phyloP scores from a whole-genome alignment of 2,888 invertebrate species.

The Empis livida region DNA sequence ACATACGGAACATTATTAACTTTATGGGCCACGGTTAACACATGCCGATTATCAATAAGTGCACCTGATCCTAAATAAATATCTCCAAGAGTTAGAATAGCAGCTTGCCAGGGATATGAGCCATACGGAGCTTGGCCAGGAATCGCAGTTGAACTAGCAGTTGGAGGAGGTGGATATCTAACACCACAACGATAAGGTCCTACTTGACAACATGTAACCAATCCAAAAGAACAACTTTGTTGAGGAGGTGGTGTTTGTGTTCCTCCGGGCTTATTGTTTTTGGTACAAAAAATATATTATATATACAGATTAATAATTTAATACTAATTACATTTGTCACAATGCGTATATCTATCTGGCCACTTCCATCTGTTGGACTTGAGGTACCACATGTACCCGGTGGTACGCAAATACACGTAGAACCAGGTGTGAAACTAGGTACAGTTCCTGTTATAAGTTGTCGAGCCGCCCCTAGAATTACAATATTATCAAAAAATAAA shows the following conservation, averaged over 20 bases:
- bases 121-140: slow-evolving; percentile 50
- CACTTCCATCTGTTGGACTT: slow-evolving; percentile 38
- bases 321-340: slow-evolving; percentile 42
- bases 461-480: too few species aligned
- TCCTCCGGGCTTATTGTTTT: slow-evolving; percentile 12
- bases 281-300: slow-evolving; percentile 12
- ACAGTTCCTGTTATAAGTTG: too few species aligned
- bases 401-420: slow-evolving; percentile 27
- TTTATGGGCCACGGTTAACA: slow-evolving; percentile 63
- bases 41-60: slow-evolving; percentile 50
- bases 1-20: slow-evolving; percentile 46
- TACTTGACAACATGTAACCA: slow-evolving; percentile 26
- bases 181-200: slow-evolving; percentile 30
- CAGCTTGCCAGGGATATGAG: slow-evolving; percentile 62
- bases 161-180: slow-evolving; percentile 28
- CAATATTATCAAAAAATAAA: too few species aligned
- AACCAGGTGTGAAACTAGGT: too few species aligned
- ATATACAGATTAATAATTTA: not conserved
- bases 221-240: slow-evolving; percentile 20
- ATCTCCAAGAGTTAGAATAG: slow-evolving; percentile 44
- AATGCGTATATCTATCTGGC: slow-evolving; percentile 47
- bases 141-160: slow-evolving; percentile 26
- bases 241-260: slow-evolving; percentile 5
- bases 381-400: slow-evolving; percentile 28
- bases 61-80: slow-evolving; percentile 61